Conservation (phyloP, 2,113 vertebrate genomes). For the Sinocyclocheilus maitianheensis region DNA sequence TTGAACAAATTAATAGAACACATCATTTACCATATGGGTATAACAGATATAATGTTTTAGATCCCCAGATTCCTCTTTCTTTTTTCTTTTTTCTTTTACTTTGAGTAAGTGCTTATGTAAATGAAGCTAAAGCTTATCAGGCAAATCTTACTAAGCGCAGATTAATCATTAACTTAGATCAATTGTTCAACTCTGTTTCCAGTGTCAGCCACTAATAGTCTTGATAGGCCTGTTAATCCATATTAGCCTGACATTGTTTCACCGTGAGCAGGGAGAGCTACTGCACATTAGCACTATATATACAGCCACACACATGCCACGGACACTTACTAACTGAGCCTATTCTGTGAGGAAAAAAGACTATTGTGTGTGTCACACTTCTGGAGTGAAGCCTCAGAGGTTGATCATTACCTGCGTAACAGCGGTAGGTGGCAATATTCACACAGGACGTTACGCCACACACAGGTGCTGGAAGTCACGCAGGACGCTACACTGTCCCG, state of each 20-base stretch:
- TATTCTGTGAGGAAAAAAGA: background rate
- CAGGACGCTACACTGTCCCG: background rate
- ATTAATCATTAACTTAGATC: slow-evolving; percentile 23
- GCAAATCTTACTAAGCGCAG: slow-evolving; percentile 10
- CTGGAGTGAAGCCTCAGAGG: slow-evolving; percentile 17
- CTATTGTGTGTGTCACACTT: slow-evolving; percentile 30
- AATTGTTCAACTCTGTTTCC: background rate
- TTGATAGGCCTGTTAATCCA: slow-evolving; percentile 39
- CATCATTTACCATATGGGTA: background rate
- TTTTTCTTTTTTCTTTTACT: background rate
- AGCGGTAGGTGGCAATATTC: slow-evolving; percentile 34
- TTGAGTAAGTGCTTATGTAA: slow-evolving; percentile 28
- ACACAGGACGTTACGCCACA: slow-evolving; percentile 34
- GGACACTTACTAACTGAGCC: slow-evolving; percentile 33
- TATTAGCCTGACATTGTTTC: slow-evolving; percentile 43
- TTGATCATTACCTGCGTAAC: slow-evolving; percentile 31
- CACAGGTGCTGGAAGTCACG: slow-evolving; percentile 1
- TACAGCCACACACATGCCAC: slow-evolving; percentile 15
- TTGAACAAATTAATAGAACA: background rate
- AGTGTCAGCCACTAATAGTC: slow-evolving; percentile 30
- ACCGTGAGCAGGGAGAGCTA: slow-evolving; percentile 23
- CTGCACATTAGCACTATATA: slow-evolving; percentile 48
- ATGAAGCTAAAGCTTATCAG: slow-evolving; percentile 13
- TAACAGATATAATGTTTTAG: background rate
- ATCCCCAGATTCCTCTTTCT: background rate